Conservation (phyloP, 2,888 invertebrate genomes). For the Ennomos erosarius region DNA sequence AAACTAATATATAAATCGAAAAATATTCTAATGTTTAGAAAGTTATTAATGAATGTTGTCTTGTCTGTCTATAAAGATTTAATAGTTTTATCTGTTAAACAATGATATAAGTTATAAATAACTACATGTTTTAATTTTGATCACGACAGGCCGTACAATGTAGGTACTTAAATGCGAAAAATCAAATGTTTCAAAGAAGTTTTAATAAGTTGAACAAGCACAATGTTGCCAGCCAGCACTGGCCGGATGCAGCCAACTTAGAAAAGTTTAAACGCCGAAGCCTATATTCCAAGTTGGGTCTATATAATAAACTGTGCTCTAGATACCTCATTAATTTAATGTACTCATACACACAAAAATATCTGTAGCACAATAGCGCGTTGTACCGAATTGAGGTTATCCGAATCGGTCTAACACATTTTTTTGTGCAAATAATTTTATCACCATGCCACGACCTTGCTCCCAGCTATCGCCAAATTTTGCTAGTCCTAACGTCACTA, state of each 20-base stretch:
- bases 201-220: constrained; percentile 14
- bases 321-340: constrained; percentile 26
- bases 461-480: constrained; percentile 81
- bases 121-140: not conserved
- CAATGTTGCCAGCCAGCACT: not conserved
- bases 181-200: constrained; percentile 12
- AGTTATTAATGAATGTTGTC: too few relatives aligned
- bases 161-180: not conserved
- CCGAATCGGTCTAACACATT: constrained; percentile 79
- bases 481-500: constrained; percentile 73
- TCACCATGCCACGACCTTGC: constrained; percentile 80
- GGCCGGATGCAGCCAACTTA: constrained; percentile 7
- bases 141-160: constrained; percentile 5
- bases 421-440: constrained; percentile 84
- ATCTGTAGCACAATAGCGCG: constrained; percentile 59
- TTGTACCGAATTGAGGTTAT: constrained; percentile 82
- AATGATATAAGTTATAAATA: too few relatives aligned
- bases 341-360: constrained; percentile 25
- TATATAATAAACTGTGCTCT: constrained; percentile 10
- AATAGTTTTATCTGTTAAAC: too few relatives aligned
- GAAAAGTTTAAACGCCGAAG: constrained; percentile 24
- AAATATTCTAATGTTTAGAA: too few relatives aligned
- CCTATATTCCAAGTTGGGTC: constrained; percentile 9
- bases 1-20: too few relatives aligned
- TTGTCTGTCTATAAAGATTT: too few relatives aligned